Evolutionary conservation across 2,113 vertebrate genomes (phyloP), one percentile per base, ranked within the genome.

Genomic region (Pomatorhinus ruficollis): DNA sequence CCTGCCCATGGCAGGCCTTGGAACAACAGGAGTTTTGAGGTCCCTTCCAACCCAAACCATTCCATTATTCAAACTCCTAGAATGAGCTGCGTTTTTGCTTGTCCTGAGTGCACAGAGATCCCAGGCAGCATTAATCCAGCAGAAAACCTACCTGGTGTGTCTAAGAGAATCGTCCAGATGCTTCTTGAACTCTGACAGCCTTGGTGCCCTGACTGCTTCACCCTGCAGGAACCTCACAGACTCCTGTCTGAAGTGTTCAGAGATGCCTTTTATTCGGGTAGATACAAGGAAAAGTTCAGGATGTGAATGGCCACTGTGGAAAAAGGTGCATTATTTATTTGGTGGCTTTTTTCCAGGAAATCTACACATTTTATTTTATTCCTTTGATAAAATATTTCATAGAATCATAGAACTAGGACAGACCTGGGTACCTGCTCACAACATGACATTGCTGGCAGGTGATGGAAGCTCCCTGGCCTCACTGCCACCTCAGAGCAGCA

Each of bases 21-120:
- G 47, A 7, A 42, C 0, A 0, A 1, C 8, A 16, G 44, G 69
- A 11, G 0, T n/a, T 63, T 63, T 42, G 1, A 37, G 15, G 5
- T 63, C 31, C 9, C 31, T 70, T 56, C 42, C 35, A 11, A 42
- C 35, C 31, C 49, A 63, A 63, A 44, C 56, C 35, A 50, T 56
- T 63, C 71, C 7, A 1, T 9, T 31, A 42, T 63, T 56, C 31
- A 33, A 0, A 35, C 63, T 83, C n/a, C 1, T 25, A 27, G 11
- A 45, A 17, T 17, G 31, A 74, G 37, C 12, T 70, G n/a, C 6
- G 0, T 56, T 84, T 83, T 91, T 13, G 72, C 37, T 28, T 24
- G 10, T 69, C 57, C 45, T 9, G 31, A 40, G 11, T 3, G 15
- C 30, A 33, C 30, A 4, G 90, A 44, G 80, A 57, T 66, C 60